Percentiles rank a stretch among this genome's conserved stretches.
phyloP scores from a whole-genome alignment of 2,888 invertebrate species.

The Fabriciana adippe region DNA sequence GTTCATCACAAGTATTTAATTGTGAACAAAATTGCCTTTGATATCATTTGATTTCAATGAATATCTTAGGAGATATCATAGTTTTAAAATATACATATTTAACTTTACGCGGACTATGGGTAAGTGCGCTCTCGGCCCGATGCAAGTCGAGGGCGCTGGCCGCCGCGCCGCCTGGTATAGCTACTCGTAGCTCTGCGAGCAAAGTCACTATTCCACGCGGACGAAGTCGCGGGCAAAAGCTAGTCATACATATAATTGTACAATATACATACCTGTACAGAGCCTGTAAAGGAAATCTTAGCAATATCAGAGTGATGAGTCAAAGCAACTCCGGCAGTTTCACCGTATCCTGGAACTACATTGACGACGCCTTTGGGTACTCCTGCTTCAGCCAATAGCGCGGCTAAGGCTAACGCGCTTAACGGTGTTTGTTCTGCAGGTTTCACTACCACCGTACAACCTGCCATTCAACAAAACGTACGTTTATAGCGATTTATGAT shows the following conservation, averaged over 20 bases:
- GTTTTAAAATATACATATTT: too few species aligned
- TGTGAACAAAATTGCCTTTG: too few species aligned
- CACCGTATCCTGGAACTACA: conserved; percentile 92
- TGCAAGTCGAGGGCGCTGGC: too few species aligned
- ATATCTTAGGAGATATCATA: too few species aligned
- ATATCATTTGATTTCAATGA: too few species aligned
- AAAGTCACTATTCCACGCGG: too few species aligned
- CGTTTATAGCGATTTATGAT: not conserved
- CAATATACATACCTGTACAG: conserved; percentile 72
- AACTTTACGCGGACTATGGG: too few species aligned
- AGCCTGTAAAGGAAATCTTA: conserved; percentile 90
- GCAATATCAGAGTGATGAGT: conserved; percentile 88
- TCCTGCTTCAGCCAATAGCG: conserved; percentile 91
- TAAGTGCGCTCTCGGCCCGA: too few species aligned
- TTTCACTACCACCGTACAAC: conserved; percentile 92
- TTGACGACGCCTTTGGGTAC: conserved; percentile 95
- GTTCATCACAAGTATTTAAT: too few species aligned
- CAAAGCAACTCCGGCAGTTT: conserved; percentile 87
- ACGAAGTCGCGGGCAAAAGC: too few species aligned
- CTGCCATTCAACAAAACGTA: conserved; percentile 51
- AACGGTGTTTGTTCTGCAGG: conserved; percentile 97
- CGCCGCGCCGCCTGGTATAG: too few species aligned
- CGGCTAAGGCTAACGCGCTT: conserved; percentile 91
- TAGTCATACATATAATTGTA: not conserved
- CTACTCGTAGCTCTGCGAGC: too few species aligned